Conservation (phyloP, 1,140 invertebrate species). For the Neotoxoptera formosana region DNA sequence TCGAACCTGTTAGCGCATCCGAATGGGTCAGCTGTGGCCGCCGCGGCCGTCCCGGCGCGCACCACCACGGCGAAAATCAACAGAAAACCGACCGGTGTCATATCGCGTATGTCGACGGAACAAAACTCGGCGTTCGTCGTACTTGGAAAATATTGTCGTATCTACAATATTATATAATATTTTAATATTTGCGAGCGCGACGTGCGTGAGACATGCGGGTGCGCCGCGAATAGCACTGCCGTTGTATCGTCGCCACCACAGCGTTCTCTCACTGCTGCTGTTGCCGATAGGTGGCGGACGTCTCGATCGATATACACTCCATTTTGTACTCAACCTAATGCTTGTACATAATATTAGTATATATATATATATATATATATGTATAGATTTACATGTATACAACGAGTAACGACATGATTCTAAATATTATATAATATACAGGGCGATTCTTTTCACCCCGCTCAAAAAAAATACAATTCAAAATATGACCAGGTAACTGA, state of each 20-base stretch:
- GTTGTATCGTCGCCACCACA: not conserved
- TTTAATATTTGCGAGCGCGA: not conserved
- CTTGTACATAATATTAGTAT: not conserved
- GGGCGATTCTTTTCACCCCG: not conserved
- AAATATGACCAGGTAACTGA: too few species aligned
- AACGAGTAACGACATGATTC: not conserved
- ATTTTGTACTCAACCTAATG: not conserved
- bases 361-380: not conserved
- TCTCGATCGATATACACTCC: not conserved
- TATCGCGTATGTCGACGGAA: not conserved
- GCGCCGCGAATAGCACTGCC: not conserved
- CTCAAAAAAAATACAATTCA: too few species aligned
- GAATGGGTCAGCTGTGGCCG: not conserved
- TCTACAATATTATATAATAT: not conserved
- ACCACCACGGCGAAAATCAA: not conserved
- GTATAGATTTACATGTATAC: not conserved
- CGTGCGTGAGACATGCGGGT: not conserved
- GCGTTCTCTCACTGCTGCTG: not conserved
- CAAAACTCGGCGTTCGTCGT: not conserved
- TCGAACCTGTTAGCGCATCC: constrained; percentile 76
- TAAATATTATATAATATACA: not conserved
- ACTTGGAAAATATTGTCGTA: not conserved
- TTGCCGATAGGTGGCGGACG: not conserved
- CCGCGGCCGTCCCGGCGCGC: not conserved
- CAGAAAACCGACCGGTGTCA: not conserved